phyloP scores from a whole-genome alignment of 2,797 vertebrate species.

The Centropyge bicolor region DNA sequence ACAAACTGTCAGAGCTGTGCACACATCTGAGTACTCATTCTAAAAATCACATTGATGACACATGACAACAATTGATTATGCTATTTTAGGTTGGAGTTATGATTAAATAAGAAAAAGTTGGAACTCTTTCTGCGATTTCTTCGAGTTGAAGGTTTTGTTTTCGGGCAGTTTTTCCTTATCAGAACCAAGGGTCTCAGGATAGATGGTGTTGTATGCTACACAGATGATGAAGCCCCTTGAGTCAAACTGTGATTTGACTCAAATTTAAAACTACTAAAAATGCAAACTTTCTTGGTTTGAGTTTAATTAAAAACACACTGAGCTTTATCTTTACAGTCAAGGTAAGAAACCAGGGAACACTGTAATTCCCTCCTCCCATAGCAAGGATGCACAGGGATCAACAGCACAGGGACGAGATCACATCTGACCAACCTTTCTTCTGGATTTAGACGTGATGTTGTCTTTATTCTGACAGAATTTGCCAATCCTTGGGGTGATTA shows the following conservation, averaged over 20 bases:
- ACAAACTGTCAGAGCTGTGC: background rate
- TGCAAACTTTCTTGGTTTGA: background rate
- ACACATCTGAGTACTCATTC: background rate
- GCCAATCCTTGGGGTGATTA: slow-evolving; percentile 47
- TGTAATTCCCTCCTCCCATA: background rate
- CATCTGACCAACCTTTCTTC: slow-evolving; percentile 19
- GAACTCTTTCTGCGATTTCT: background rate
- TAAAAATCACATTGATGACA: background rate
- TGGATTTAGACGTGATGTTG: slow-evolving; percentile 40
- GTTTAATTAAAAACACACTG: background rate
- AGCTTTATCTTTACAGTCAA: background rate
- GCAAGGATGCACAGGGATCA: background rate
- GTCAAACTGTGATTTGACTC: no score
- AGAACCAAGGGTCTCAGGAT: background rate
- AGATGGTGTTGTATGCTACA: background rate
- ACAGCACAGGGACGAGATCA: slow-evolving; percentile 14
- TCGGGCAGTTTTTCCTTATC: background rate
- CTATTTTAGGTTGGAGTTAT: background rate
- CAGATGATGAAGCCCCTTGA: no score
- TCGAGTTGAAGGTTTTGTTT: no score
- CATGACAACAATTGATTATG: background rate
- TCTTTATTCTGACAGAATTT: slow-evolving; percentile 57
- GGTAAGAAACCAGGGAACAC: background rate
- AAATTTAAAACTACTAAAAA: background rate
- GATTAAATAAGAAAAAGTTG: background rate